Percentiles rank a stretch among this genome's conserved stretches.
These are phyloP conservation scores for Dryocosmus kuriphilus DNA, from an alignment of 2,888 invertebrate species.

Conservation along the genomic window DNA sequence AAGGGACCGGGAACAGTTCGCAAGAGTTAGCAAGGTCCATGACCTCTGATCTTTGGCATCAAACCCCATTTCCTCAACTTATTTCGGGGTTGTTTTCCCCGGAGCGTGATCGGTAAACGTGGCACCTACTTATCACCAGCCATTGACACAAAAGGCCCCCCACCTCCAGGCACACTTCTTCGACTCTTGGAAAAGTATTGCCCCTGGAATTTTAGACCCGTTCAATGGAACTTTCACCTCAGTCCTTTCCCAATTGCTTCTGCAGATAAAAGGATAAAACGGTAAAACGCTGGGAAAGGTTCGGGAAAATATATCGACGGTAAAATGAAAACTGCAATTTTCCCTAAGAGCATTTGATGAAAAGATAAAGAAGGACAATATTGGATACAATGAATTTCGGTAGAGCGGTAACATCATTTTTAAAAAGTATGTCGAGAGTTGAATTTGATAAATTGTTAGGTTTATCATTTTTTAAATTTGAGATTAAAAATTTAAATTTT, in stretches of 20 bases:
- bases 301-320: conserved; percentile 11
- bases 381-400: conserved; percentile 4
- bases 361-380: conserved; percentile 13
- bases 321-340: conserved; percentile 5
- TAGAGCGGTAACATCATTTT: neutral
- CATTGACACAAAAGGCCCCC: conserved; percentile 25
- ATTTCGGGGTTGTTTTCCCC: conserved; percentile 52
- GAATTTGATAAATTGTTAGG: neutral
- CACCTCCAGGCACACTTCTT: neutral
- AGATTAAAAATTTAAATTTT: too few species aligned
- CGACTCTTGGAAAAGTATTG: neutral
- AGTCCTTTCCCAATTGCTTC: neutral
- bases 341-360: conserved; percentile 6
- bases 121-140: conserved; percentile 41
- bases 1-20: neutral
- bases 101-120: conserved; percentile 58
- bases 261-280: conserved; percentile 12
- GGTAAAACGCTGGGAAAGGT: neutral
- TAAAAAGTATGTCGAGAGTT: neutral
- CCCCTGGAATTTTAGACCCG: neutral
- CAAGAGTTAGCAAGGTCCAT: conserved; percentile 8
- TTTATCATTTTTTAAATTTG: too few species aligned
- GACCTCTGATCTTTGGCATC: neutral
- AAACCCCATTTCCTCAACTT: conserved; percentile 6
- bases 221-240: neutral